These are phyloP conservation scores for Acleris laterana DNA, from an alignment of 2,888 invertebrate genomes.

Conservation along the genomic window DNA sequence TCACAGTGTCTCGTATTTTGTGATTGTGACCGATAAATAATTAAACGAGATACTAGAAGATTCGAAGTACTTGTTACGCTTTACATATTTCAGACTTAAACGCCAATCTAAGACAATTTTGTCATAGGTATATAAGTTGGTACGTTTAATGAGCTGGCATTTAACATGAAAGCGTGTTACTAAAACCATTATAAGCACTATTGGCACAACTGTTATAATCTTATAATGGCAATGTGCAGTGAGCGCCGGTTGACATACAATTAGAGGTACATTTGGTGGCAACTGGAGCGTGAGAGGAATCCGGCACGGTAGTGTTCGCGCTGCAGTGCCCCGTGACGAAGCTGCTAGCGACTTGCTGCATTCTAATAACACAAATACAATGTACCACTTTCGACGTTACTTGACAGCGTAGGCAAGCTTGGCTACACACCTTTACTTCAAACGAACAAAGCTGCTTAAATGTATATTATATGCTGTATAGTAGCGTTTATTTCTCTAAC, in stretches of 20 bases:
- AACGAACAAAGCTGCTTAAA: not conserved
- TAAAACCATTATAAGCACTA: not conserved
- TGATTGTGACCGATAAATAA: not conserved
- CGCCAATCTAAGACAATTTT: not conserved
- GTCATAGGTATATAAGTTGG: not conserved
- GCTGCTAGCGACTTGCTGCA: slow-evolving; percentile 52
- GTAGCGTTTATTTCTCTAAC: no score
- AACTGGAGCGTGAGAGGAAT: slow-evolving; percentile 83
- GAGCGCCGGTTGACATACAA: slow-evolving; percentile 72
- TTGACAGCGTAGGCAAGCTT: slow-evolving; percentile 3
- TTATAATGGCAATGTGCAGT: slow-evolving; percentile 47
- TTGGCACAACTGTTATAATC: not conserved
- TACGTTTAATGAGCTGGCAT: not conserved
- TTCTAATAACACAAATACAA: slow-evolving; percentile 50
- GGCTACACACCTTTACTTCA: not conserved
- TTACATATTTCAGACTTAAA: not conserved
- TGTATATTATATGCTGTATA: no score
- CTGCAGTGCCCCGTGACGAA: slow-evolving; percentile 73
- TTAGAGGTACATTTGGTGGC: slow-evolving; percentile 71
- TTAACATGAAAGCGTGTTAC: not conserved
- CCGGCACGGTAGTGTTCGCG: slow-evolving; percentile 68
- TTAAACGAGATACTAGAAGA: not conserved
- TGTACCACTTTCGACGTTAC: slow-evolving; percentile 32
- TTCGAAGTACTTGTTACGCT: not conserved
- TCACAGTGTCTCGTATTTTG: not conserved